Evolutionary conservation across 2,888 invertebrate species (phyloP), one percentile per base, ranked within the genome.

Genomic region (Hypomecis atomaria): DNA sequence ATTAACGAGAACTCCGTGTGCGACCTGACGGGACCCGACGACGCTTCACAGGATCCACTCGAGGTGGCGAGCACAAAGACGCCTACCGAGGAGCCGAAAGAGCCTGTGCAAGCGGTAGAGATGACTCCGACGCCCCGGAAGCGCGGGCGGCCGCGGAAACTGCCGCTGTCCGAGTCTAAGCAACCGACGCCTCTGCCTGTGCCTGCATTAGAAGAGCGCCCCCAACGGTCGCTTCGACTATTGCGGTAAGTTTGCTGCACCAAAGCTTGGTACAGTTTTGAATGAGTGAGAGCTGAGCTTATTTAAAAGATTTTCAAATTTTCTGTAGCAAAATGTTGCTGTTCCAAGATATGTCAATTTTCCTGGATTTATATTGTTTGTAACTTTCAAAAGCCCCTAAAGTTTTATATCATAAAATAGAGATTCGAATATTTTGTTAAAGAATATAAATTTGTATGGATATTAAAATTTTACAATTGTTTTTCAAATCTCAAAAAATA

Each of bases 1-100:
- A 88, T 92, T 55, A 90, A 88, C 69, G 93, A 93, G 71, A 92
- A 88, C 62, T 87, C 90, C 0, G 92, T 88, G 57, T 92, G 84
- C 7, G 90, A 90, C 65, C 83, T 87, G 61, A 78, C 89, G 45
- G 77, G 76, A 6, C 69, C 85, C 11, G 92, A 93, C 59, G 92
- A 92, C 44, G 58, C 83, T 38, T 88, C 90, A 8, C 90, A 88
- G 65, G 93, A 93, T 79, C 93, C 93, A n/a, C 75, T 93, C 45
- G 92, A 92, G 75, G 87, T 90, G 13, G 84, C 82, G 10, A 76
- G 74, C 53, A 66, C 80, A 4, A 89, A 86, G 64, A 61, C 69
- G 10, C 66, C 75, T 9, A 34, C 72, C 13, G 82, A 78, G 36
- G 71, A 75, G 36, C 63, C 70, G 7, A 71, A 72, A 52, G 82